A percentile compares a stretch with the other conserved stretches of the same genome.
phyloP scores from a whole-genome alignment of 2,888 invertebrate species.

The Ophonus ardosiacus region DNA sequence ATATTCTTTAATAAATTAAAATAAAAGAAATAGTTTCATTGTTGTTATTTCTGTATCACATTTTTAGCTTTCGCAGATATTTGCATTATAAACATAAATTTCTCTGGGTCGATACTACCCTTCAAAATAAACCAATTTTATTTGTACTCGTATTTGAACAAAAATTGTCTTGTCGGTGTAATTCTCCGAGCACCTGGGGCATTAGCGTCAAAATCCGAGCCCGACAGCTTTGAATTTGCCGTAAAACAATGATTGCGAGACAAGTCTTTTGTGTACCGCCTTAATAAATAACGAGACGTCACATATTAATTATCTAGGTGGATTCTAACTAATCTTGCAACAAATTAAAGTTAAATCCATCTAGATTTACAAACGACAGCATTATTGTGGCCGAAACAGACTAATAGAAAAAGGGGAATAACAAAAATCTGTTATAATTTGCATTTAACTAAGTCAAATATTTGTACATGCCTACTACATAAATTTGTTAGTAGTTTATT shows the following conservation, averaged over 20 bases:
- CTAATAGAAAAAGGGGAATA: neutral
- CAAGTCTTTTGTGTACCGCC: slow-evolving; percentile 44
- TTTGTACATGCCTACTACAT: too few relatives aligned
- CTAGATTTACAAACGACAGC: slow-evolving; percentile 45
- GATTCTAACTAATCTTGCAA: slow-evolving; percentile 53
- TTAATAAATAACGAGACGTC: slow-evolving; percentile 58
- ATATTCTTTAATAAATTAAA: too few relatives aligned
- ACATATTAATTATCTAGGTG: slow-evolving; percentile 61
- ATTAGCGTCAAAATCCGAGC: neutral
- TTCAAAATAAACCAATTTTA: slow-evolving; percentile 42
- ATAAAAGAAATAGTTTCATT: too few relatives aligned
- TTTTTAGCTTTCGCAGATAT: neutral
- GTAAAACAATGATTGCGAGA: slow-evolving; percentile 49
- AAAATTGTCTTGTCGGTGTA: slow-evolving; percentile 42
- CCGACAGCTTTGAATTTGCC: slow-evolving; percentile 35
- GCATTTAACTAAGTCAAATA: too few relatives aligned
- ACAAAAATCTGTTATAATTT: too few relatives aligned
- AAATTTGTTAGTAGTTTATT: too few relatives aligned
- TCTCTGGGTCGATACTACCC: slow-evolving; percentile 22
- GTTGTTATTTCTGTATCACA: too few relatives aligned
- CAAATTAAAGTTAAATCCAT: slow-evolving; percentile 56
- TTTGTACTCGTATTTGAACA: slow-evolving; percentile 30
- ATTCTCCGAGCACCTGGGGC: slow-evolving; percentile 38
- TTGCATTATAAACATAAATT: neutral
- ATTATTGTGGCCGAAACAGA: neutral